Evolutionary conservation across 2,113 vertebrate species (phyloP), one percentile per base, ranked within the genome.

Genomic region (Chaenogobius annularis): DNA sequence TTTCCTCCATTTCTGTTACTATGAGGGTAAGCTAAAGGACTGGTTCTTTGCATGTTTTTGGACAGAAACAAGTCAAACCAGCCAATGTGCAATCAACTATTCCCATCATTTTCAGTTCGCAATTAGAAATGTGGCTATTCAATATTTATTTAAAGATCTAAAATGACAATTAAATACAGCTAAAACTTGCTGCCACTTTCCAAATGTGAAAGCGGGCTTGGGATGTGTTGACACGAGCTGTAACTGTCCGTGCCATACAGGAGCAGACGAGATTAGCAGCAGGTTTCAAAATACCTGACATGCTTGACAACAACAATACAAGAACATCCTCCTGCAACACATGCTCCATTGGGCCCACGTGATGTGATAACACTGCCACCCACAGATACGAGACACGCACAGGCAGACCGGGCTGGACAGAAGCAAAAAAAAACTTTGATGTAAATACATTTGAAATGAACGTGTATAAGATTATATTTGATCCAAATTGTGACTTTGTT

Each of bases 281-380:
- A 72, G 79, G 80, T 86, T 83, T 71, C 43, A 52, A 63, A 71
- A 72, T 73, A 43, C 14, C 12, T 77, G 85, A 85, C 86, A 81
- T 73, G 74, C 83, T 82, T 80, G 81, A 91, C 81, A 87, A 86
- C 77, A 88, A 86, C 76, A 87, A 77, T 68, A 83, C 83, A 75
- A 83, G 74, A 72, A 78, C 79, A 83, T 23, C 69, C 74, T 86
- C 68, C 70, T 58, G 66, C 50, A 62, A 23, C 75, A 81, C 83
- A 87, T 74, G 85, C 83, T 86, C 54, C 71, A 86, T 12, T 78
- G 75, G 75, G 44, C 75, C 62, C 35, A 35, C 82, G 71, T 83
- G 81, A 88, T 81, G 80, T 84, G 87, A 89, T 85, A 76, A 81
- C 71, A 66, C 48, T 22, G 67, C 40, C 81, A n/a, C 56, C 68